These are phyloP conservation scores for Zoanthus sansibaricus DNA, from an alignment of 92 coral and sea anemone genomes.

Conservation along the genomic window DNA sequence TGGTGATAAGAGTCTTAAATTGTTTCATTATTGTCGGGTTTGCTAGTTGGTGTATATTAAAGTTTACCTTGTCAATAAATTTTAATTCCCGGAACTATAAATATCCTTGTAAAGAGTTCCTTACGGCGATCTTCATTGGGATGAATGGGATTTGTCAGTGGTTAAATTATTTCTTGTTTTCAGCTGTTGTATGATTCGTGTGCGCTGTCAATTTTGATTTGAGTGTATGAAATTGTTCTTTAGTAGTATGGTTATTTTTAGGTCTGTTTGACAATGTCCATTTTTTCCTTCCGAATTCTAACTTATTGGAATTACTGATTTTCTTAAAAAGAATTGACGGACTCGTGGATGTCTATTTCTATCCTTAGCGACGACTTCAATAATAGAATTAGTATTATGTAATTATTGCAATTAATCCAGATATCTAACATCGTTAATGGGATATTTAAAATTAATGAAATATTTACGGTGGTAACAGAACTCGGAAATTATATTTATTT, in stretches of 20 bases:
- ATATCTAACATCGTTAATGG: background rate
- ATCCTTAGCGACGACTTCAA: background rate
- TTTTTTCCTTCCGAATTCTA: too few relatives aligned
- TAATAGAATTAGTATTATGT: background rate
- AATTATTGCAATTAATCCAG: background rate
- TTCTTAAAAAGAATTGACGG: too few relatives aligned
- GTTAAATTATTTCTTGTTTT: too few relatives aligned
- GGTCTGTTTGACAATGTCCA: too few relatives aligned
- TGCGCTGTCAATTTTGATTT: too few relatives aligned
- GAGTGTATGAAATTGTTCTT: too few relatives aligned
- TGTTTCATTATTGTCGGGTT: background rate
- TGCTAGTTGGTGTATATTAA: background rate
- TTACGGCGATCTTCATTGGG: background rate
- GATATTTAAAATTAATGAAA: slow-evolving; percentile 36
- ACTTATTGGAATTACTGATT: too few relatives aligned
- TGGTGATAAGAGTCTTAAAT: too few relatives aligned
- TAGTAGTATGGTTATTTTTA: too few relatives aligned
- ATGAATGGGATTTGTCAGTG: background rate
- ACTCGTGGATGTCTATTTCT: too few relatives aligned
- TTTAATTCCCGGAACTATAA: background rate
- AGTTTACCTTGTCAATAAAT: background rate
- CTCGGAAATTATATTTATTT: slow-evolving; percentile 28
- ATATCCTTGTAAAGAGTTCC: background rate
- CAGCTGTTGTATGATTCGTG: too few relatives aligned
- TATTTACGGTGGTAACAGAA: slow-evolving; percentile 27